Percentiles rank a stretch among this genome's conserved stretches.
phyloP scores from a whole-genome alignment of 1,140 invertebrate genomes.

The Cotesia glomerata region DNA sequence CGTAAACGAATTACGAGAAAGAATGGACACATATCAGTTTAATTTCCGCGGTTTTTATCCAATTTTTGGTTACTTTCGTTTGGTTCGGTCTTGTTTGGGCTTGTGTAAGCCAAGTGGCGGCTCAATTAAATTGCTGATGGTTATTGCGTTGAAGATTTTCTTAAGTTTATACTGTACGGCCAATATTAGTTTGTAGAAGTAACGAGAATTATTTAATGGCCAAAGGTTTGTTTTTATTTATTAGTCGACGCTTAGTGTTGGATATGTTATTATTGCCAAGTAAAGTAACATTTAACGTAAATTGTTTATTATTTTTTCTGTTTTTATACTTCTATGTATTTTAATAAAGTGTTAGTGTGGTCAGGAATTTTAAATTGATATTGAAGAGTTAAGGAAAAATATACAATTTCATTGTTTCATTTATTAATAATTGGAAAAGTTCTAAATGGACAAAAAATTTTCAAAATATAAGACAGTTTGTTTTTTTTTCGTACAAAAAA shows the following conservation, averaged over 20 bases:
- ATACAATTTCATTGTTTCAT: neutral
- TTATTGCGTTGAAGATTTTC: conserved; percentile 5
- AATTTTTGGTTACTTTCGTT: neutral
- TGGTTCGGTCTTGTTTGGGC: neutral
- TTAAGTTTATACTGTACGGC: neutral
- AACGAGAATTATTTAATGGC: neutral
- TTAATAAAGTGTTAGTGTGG: neutral
- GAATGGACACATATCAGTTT: conserved; percentile 7
- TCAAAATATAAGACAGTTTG: too few species aligned
- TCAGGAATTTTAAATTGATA: neutral
- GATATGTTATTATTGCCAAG: too few species aligned
- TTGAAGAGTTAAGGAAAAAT: neutral
- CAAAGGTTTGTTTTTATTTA: neutral
- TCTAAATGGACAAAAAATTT: too few species aligned
- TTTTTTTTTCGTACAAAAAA: too few species aligned
- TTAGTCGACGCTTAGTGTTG: too few species aligned
- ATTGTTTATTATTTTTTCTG: neutral
- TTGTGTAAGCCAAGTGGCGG: neutral
- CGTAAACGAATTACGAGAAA: neutral
- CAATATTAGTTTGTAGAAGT: neutral
- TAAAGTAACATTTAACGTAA: too few species aligned
- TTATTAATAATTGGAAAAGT: too few species aligned
- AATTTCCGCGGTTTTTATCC: neutral
- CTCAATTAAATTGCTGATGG: neutral
- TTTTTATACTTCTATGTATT: neutral